These are phyloP conservation scores for Myxocyprinus asiaticus DNA, from an alignment of 2,113 vertebrate genomes.

Conservation along the genomic window DNA sequence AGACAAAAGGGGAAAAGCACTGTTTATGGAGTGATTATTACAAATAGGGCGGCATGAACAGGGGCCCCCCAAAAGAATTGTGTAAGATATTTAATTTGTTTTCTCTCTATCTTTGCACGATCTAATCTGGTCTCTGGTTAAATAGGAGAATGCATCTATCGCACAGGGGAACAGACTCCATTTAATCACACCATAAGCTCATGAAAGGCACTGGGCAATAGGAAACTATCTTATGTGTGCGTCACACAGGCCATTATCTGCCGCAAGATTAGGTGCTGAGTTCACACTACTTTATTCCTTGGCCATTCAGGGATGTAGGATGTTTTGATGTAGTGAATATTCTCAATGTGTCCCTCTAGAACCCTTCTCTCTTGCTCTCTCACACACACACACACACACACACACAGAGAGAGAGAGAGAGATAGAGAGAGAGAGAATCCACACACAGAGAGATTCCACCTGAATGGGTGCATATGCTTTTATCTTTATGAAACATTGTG, in stretches of 20 bases:
- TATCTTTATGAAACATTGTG: constrained; percentile 16
- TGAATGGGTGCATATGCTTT: neutral
- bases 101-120: constrained; percentile 11
- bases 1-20: neutral
- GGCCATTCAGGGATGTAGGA: constrained; percentile 15
- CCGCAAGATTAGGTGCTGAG: too few species aligned
- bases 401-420: neutral
- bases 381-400: neutral
- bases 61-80: too few species aligned
- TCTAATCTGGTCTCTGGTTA: constrained; percentile 36
- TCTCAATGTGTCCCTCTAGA: neutral
- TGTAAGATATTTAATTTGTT: neutral
- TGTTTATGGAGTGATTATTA: constrained; percentile 27
- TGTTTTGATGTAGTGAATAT: neutral
- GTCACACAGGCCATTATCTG: constrained; percentile 37
- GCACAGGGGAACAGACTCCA: neutral
- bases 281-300: constrained; percentile 1
- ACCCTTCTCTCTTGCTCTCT: neutral
- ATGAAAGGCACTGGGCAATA: neutral
- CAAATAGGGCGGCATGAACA: neutral
- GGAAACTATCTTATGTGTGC: neutral
- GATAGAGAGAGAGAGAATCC: too few species aligned
- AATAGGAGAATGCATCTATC: constrained; percentile 19
- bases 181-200: constrained; percentile 14
- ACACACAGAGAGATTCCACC: too few species aligned